Percentiles rank a stretch among this genome's conserved stretches.
phyloP scores from a whole-genome alignment of 2,888 invertebrate species.

The Abrostola tripartita region DNA sequence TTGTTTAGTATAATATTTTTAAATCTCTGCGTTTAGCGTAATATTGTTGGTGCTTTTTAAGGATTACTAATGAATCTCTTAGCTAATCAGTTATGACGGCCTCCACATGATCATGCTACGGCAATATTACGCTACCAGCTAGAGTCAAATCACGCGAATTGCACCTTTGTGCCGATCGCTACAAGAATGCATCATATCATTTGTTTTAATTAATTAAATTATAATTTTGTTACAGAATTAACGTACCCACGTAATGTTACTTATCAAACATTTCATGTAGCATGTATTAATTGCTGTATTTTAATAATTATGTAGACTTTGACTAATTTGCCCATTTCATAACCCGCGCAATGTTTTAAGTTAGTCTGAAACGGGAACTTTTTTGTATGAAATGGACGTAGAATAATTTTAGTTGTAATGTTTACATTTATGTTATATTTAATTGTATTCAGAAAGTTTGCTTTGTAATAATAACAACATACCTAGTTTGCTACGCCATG shows the following conservation, averaged over 20 bases:
- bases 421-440: conserved; percentile 42
- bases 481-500: conserved; percentile 32
- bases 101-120: conserved; percentile 29
- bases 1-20: conserved; percentile 75
- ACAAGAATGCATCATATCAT: conserved; percentile 89
- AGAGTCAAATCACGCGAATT: conserved; percentile 69
- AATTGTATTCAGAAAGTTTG: conserved; percentile 24
- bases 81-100: conserved; percentile 24
- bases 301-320: conserved; percentile 57
- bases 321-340: conserved; percentile 70
- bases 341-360: conserved; percentile 58
- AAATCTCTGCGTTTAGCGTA: conserved; percentile 55
- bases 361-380: conserved; percentile 80
- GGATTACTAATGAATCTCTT: conserved; percentile 37
- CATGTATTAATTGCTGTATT: conserved; percentile 63
- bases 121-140: conserved; percentile 61
- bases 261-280: conserved; percentile 71
- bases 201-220: conserved; percentile 86
- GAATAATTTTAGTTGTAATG: conserved; percentile 55
- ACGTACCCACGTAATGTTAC: conserved; percentile 76
- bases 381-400: conserved; percentile 85
- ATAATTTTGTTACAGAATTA: conserved; percentile 80
- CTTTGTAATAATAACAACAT: conserved; percentile 50
- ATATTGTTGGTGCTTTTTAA: conserved; percentile 48
- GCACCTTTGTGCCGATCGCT: conserved; percentile 76